Percentiles rank a stretch among this genome's conserved stretches.
Conservation (phyloP, 1,140 invertebrate species). For the Druon quercuslanigerum region DNA sequence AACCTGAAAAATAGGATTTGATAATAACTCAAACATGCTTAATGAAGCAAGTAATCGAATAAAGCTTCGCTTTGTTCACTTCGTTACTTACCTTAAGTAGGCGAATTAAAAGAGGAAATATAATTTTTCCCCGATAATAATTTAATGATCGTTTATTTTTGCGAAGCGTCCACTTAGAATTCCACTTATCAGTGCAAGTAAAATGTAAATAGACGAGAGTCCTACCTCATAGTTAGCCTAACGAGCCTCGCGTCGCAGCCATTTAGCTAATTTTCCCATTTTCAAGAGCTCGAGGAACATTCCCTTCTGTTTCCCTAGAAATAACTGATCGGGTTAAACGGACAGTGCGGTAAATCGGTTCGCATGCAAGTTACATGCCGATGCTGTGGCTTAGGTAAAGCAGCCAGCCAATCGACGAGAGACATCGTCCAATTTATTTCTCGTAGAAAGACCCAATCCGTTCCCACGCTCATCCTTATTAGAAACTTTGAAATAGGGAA, state of each 20-base stretch:
- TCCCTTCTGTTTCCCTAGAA: not conserved
- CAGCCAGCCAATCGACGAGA: conserved; percentile 12
- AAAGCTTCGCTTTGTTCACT: too few species aligned
- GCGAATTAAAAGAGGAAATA: not conserved
- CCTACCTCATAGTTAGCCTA: not conserved
- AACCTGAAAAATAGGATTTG: too few species aligned
- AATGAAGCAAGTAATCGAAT: too few species aligned
- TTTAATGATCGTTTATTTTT: not conserved
- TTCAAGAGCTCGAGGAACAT: conserved; percentile 2
- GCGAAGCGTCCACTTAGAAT: not conserved
- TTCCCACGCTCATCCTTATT: conserved; percentile 58
- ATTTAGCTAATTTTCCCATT: conserved; percentile 2
- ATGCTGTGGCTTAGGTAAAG: conserved; percentile 35
- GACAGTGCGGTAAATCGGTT: conserved; percentile 2
- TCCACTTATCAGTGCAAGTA: conserved; percentile 1
- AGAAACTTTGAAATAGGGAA: conserved; percentile 46
- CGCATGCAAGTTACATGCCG: conserved; percentile 41
- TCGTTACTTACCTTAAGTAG: not conserved
- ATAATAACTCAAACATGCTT: too few species aligned
- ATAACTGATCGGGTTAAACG: conserved; percentile 5
- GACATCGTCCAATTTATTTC: conserved; percentile 52
- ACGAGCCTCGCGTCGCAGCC: not conserved
- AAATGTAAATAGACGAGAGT: not conserved
- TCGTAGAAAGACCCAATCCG: not conserved
- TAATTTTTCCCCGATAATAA: not conserved